Evolutionary conservation across 2,797 vertebrate genomes (phyloP).

Genomic region (Sternarchorhynchus goeldii): DNA sequence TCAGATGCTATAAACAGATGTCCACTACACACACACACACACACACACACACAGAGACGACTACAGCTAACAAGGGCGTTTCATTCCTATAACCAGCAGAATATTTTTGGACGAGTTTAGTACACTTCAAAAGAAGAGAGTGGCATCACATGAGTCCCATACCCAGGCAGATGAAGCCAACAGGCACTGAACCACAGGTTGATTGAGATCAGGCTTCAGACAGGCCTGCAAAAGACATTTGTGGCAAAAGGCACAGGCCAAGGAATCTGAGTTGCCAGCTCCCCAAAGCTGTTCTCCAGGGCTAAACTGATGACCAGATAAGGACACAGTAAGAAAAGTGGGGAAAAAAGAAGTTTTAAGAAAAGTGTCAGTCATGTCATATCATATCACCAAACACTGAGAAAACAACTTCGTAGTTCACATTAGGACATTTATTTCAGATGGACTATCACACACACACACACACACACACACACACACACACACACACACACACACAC

Average conservation of each 20-base stretch:
- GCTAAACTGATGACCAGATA: conserved; percentile 25
- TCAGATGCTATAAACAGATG: background rate
- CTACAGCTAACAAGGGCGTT: conserved; percentile 29
- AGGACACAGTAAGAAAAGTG: background rate
- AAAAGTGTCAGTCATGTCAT: background rate
- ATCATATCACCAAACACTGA: background rate
- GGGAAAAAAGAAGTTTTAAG: background rate
- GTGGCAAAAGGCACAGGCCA: conserved; percentile 47
- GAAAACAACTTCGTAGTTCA: background rate
- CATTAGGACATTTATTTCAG: conserved; percentile 34
- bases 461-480: background rate
- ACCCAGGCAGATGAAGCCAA: conserved; percentile 55
- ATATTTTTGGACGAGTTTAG: conserved; percentile 26
- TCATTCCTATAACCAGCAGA: conserved; percentile 39
- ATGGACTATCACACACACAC: conserved; percentile 23
- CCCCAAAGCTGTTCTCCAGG: conserved; percentile 22
- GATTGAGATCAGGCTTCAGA: conserved; percentile 51
- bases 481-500: conserved; percentile 2
- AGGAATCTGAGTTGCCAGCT: conserved; percentile 38
- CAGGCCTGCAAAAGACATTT: conserved; percentile 56
- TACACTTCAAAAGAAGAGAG: conserved; percentile 54
- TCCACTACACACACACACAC: background rate
- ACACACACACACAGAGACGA: background rate
- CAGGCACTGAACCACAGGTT: conserved; percentile 48
- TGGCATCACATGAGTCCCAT: conserved; percentile 45